phyloP scores from a whole-genome alignment of 2,797 vertebrate genomes.

The Amblyopsis hoosieri region DNA sequence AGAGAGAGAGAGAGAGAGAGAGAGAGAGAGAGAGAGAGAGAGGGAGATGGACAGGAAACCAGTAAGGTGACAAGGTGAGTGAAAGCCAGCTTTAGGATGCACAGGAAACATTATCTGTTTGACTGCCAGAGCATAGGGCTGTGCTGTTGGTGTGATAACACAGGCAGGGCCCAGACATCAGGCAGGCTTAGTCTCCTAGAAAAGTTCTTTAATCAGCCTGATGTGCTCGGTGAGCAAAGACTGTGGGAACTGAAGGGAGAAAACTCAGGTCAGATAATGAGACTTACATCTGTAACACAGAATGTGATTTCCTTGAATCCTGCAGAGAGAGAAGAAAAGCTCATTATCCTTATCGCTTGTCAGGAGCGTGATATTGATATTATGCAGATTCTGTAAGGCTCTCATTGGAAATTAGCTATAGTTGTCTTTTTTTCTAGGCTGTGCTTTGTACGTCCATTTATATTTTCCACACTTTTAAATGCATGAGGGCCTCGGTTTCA shows the following conservation, averaged over 20 bases:
- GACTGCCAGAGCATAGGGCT: background rate
- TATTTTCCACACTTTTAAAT: constrained; percentile 37
- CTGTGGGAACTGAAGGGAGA: constrained; percentile 69
- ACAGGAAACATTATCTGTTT: constrained; percentile 11
- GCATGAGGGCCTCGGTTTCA: constrained; percentile 47
- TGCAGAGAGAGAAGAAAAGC: constrained; percentile 65
- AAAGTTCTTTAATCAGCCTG: constrained; percentile 73
- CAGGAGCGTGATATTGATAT: constrained; percentile 66
- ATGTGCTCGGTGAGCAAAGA: constrained; percentile 71
- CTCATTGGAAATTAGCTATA: constrained; percentile 62
- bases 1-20: too few relatives aligned
- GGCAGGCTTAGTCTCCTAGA: constrained; percentile 64
- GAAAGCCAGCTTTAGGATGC: constrained; percentile 23
- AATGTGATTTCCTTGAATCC: constrained; percentile 70
- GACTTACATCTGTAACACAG: constrained; percentile 72
- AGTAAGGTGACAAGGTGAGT: too few relatives aligned
- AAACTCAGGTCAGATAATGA: constrained; percentile 75
- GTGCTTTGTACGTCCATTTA: constrained; percentile 51
- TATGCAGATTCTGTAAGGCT: constrained; percentile 62
- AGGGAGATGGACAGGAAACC: background rate
- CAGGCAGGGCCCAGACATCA: constrained; percentile 44
- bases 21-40: too few relatives aligned
- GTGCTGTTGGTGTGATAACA: too few relatives aligned
- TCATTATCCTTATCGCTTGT: constrained; percentile 76
- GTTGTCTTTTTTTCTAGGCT: constrained; percentile 29